Percentiles rank a stretch among this genome's conserved stretches.
phyloP scores from a whole-genome alignment of 2,797 vertebrate species.

The Psittacula echo region DNA sequence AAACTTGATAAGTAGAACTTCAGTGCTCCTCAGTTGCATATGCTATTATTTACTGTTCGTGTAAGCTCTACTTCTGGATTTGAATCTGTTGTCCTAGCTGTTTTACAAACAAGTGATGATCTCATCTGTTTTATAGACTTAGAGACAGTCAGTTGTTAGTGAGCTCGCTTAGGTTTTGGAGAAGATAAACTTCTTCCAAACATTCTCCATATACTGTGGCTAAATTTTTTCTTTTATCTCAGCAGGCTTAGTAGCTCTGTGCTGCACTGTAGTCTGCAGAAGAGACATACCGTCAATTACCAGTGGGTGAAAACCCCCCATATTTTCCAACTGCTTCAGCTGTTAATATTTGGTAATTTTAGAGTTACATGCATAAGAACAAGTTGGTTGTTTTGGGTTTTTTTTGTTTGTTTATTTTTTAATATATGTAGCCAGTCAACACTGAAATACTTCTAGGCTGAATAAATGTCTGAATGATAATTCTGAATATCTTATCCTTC shows the following conservation, averaged over 20 bases:
- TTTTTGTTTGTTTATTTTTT: background rate
- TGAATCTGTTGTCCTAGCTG: background rate
- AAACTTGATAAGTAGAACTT: background rate
- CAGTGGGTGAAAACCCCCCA: no score
- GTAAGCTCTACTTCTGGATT: background rate
- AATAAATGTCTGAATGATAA: background rate
- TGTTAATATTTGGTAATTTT: background rate
- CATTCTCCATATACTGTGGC: background rate
- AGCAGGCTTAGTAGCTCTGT: background rate
- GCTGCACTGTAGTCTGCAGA: background rate
- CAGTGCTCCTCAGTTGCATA: background rate
- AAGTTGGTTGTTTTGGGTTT: background rate
- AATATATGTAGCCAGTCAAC: background rate
- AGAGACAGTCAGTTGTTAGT: background rate
- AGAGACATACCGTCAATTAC: background rate
- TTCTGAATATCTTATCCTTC: background rate
- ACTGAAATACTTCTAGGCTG: background rate
- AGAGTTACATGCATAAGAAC: background rate
- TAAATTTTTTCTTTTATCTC: slow-evolving; percentile 20
- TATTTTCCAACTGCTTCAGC: background rate
- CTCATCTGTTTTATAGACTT: slow-evolving; percentile 19
- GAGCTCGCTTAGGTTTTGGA: background rate
- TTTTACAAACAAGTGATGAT: background rate
- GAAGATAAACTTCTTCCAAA: slow-evolving; percentile 18
- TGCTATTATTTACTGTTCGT: background rate